Base-by-base conservation (phyloP, 2,797 vertebrate genomes). In the Nasua narica region DNA sequence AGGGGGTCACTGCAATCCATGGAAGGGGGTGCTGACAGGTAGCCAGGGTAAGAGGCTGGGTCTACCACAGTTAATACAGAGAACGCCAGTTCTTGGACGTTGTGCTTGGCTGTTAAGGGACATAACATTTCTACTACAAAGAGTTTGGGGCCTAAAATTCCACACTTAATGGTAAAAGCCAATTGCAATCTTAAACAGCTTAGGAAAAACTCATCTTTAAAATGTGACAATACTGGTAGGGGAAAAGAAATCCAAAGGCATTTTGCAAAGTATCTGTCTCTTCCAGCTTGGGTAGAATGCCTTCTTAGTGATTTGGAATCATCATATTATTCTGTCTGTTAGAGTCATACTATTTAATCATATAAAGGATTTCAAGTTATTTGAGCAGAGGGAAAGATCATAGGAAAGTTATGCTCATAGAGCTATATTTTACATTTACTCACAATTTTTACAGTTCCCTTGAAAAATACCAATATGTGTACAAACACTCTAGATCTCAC, bases 381-480 rank as follows among this genome's bases (percentile, higher is more conserved):
- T 27, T 32, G 43, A 76, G 46, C 46, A 77, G 50, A 92, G 48
- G 21, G 7, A 95, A 95, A 74, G 13, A 78, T 58, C 48, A 87
- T 7, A 89, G 56, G 91, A 84, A 87, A 93, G 52, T 40, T 77
- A 92, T 15, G 35, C 72, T 65, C 32, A 37, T 5, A 88, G 23
- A 86, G 40, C 12, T 92, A 48, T 4, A 1, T 54, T 86, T 72
- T 93, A 96, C n/a, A 81, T 69, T 93, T 79, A 76, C 32, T 95
- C 54, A 58, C 46, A 92, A 93, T 78, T 95, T 67, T 90, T 90
- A 93, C 5, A 94, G 35, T 2, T 88, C 35, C 35, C 62, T 95
- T 94, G 65, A 92, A 91, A 92, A 91, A 62, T 32, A 92, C 3
- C 37, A 40, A 35, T 72, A 79, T 40, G 67, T 6, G 48, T 52